phyloP scores from a whole-genome alignment of 1,140 invertebrate species.

The Diprion similis region DNA sequence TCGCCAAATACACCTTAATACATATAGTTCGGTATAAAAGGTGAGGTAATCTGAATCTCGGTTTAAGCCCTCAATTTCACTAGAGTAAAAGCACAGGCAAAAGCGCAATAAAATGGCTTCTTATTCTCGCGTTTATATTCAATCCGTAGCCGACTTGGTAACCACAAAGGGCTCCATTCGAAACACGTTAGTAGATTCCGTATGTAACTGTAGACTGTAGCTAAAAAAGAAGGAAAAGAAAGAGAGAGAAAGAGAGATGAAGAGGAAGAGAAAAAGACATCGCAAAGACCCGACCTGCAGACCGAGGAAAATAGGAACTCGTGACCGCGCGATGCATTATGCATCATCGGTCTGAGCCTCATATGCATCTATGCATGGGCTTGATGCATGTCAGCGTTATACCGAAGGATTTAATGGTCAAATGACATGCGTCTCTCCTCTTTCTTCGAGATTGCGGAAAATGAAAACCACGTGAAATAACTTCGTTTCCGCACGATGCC shows the following conservation, averaged over 20 bases:
- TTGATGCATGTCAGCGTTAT: slow-evolving; percentile 27
- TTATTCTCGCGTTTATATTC: slow-evolving; percentile 62
- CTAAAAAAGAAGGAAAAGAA: neutral
- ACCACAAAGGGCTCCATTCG: slow-evolving; percentile 54
- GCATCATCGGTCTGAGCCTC: slow-evolving; percentile 47
- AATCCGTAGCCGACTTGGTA: slow-evolving; percentile 41
- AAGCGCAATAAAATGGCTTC: slow-evolving; percentile 59
- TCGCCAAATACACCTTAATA: neutral
- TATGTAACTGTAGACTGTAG: slow-evolving; percentile 27
- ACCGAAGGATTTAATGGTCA: neutral
- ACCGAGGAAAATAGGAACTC: neutral
- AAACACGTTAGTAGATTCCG: slow-evolving; percentile 52
- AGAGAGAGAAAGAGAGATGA: too few relatives aligned
- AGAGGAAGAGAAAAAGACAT: slow-evolving; percentile 10
- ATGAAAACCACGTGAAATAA: too few relatives aligned
- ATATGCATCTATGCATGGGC: slow-evolving; percentile 51
- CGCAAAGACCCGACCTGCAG: neutral
- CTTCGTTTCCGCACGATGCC: too few relatives aligned
- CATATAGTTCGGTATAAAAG: neutral
- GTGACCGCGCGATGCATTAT: slow-evolving; percentile 47
- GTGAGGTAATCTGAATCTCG: slow-evolving; percentile 4
- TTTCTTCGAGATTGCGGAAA: too few relatives aligned
- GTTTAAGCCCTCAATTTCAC: slow-evolving; percentile 58
- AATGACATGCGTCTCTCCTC: too few relatives aligned
- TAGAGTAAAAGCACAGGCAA: slow-evolving; percentile 51